Conservation (phyloP, 2,888 invertebrate species). For the Agrilus mali region DNA sequence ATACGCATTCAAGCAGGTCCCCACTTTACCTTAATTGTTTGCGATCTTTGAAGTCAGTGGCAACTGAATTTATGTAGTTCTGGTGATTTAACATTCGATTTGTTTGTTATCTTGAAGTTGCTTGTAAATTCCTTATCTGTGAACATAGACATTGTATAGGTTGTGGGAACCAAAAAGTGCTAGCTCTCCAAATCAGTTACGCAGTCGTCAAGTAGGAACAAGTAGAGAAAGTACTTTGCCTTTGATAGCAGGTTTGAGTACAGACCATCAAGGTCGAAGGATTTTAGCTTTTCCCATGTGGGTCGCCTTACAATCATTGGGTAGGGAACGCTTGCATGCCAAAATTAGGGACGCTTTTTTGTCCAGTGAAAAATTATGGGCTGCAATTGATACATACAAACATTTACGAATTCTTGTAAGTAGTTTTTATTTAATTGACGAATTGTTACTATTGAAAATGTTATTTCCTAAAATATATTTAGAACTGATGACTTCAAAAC, state of each 20-base stretch:
- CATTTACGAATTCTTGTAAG: conserved; percentile 61
- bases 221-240: conserved; percentile 45
- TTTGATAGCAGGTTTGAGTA: conserved; percentile 44
- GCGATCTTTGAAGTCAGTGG: too few species aligned
- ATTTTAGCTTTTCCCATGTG: conserved; percentile 73
- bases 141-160: conserved; percentile 29
- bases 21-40: too few species aligned
- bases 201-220: conserved; percentile 27
- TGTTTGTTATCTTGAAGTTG: not conserved
- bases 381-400: conserved; percentile 47
- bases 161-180: conserved; percentile 33
- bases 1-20: too few species aligned
- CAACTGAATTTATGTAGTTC: too few species aligned
- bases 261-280: conserved; percentile 42
- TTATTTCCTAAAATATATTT: too few species aligned
- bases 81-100: too few species aligned
- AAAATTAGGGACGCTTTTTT: conserved; percentile 65
- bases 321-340: conserved; percentile 56
- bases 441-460: not conserved
- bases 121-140: conserved; percentile 18
- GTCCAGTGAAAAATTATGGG: conserved; percentile 49
- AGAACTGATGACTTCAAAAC: too few species aligned
- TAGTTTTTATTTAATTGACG: conserved; percentile 9
- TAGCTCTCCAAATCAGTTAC: conserved; percentile 8
- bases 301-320: conserved; percentile 64